Evolutionary conservation across 2,888 invertebrate genomes (phyloP), one percentile per base, ranked within the genome.

Genomic region (Drosophila borborema): DNA sequence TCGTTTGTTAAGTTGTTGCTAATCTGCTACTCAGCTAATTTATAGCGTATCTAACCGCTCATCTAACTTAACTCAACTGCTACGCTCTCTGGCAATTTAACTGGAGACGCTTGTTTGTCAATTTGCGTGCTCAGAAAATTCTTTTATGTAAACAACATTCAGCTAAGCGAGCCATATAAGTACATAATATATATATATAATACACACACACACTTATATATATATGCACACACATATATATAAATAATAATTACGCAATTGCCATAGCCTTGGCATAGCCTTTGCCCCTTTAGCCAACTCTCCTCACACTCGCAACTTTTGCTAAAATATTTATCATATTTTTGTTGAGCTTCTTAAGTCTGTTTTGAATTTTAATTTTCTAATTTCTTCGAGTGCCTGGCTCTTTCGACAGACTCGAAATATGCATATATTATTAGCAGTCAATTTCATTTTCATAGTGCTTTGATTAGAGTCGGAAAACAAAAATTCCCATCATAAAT

Each of bases 221-320:
- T 23, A 16, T 5, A 23, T 31, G 31, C n/a, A 9, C 48, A 53
- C 53, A 46, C 41, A 43, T n/a, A 43, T 59, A 18, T 41, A 63
- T 49, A 80, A 59, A 83, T 71, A 75, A 78, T 81, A 84, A 85
- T 89, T 86, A 85, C 82, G 87, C 68, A 89, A 89, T 84, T 86
- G 79, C 62, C 72, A 65, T 28, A 28, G 59, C 28, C 14, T 23
- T 64, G 46, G 45, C 64, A 65, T 56, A 10, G 34, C 31, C 10
- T 8, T 10, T 28, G 55, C 14, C 49, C 7, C 38, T 16, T 40
- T 40, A 0, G 38, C 0, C 28, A 31, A 20, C 31, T 16, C 46
- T 34, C 6, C 18, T 16, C 36, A 43, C 6, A 12, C 40, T 14
- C 7, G 12, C n/a, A 31, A 40, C n/a, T 55, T 55, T 55, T n/a